Evolutionary conservation across 2,888 invertebrate genomes (phyloP), one percentile per base, ranked within the genome.

Genomic region (Cephonodes hylas): DNA sequence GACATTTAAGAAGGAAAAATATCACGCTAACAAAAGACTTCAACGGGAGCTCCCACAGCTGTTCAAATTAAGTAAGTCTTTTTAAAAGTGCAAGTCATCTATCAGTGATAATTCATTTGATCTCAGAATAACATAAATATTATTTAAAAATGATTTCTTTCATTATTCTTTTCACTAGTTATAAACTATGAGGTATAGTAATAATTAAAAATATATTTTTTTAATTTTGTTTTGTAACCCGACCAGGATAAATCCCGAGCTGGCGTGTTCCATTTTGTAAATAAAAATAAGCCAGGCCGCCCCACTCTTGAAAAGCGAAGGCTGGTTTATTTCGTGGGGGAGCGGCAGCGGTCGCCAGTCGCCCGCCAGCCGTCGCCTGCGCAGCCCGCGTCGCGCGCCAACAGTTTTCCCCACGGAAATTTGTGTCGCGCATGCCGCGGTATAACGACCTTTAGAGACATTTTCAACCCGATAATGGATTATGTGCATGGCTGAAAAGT

Each of bases 401-500:
- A 75, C 78, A 89, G 88, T 89, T 91, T 89, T 86, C 80, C 80
- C 67, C 63, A 68, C 87, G 90, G 89, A 91, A 91, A 91, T 89
- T 89, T 85, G 89, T 90, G 90, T 86, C 90, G 90, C 87, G 89
- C 83, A 83, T 85, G 83, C 77, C 71, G 73, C 73, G 69, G 66
- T 64, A 57, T 31, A 63, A 44, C 48, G 44, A 59, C 44, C 42
- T 57, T 61, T 53, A 53, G 34, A 59, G 18, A 56, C 23, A 59
- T 59, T 34, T 63, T 58, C 42, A 68, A 61, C 64, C 71, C 65
- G 73, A 85, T 83, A 77, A 89, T 87, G 90, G 89, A 90, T 89
- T 88, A 84, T 86, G 91, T 91, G 91, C 78, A 90, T 88, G 89
- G 86, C 88, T 82, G 79, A 77, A 80, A 83, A 87, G 89, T 89